Conservation (phyloP, 2,113 vertebrate genomes). For the Heterocephalus glaber region DNA sequence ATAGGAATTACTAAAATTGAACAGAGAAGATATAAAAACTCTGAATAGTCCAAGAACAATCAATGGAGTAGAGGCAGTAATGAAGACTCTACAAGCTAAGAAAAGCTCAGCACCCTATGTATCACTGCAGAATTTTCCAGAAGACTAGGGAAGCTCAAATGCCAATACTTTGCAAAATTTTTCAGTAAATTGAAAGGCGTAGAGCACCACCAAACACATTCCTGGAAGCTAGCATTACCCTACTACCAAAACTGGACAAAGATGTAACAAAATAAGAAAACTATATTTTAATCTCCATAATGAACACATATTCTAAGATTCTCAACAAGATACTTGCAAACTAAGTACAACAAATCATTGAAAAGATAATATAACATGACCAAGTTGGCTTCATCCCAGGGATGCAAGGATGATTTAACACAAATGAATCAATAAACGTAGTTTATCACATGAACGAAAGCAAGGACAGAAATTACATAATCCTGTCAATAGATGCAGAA, state of each 20-base stretch:
- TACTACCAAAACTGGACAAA: neutral
- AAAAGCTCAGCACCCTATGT: neutral
- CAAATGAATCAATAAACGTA: neutral
- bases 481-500: neutral
- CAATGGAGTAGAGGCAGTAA: neutral
- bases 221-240: neutral
- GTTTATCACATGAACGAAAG: neutral
- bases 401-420: neutral
- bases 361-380: neutral
- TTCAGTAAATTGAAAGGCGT: neutral
- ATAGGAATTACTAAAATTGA: neutral
- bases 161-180: neutral
- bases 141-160: neutral
- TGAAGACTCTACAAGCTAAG: neutral
- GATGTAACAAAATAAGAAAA: neutral
- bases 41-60: neutral
- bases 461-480: neutral
- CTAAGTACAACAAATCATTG: neutral
- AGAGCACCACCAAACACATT: neutral
- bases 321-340: neutral
- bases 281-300: neutral
- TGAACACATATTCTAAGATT: neutral
- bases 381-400: neutral
- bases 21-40: neutral
- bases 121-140: neutral